phyloP scores from a whole-genome alignment of 2,888 invertebrate species.

The Aproaerema taeniolella region DNA sequence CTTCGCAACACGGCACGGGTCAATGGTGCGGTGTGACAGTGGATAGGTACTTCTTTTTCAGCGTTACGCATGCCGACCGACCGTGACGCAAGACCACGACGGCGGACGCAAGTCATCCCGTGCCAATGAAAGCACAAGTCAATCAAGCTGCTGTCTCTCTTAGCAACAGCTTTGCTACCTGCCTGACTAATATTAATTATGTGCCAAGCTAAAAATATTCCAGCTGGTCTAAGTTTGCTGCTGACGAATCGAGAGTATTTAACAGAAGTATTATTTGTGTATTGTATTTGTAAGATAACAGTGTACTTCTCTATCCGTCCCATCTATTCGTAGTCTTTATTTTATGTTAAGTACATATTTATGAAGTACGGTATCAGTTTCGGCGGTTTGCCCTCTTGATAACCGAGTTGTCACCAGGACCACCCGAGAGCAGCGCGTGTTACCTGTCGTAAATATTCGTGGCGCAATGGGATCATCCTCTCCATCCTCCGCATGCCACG shows the following conservation, averaged over 20 bases:
- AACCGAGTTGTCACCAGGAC: conserved; percentile 36
- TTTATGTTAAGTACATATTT: no score
- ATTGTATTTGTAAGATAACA: no score
- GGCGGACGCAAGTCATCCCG: conserved; percentile 13
- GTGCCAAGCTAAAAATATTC: conserved; percentile 46
- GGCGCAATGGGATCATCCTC: conserved; percentile 63
- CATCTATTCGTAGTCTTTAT: no score
- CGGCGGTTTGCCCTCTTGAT: conserved; percentile 46
- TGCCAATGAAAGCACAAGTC: conserved; percentile 41
- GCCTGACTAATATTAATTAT: conserved; percentile 7
- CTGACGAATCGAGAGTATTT: no score
- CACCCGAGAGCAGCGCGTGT: conserved; percentile 51
- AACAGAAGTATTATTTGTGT: no score
- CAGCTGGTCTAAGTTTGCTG: not conserved
- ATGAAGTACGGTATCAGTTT: conserved; percentile 36
- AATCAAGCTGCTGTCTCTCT: conserved; percentile 29
- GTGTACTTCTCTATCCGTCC: no score
- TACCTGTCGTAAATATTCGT: conserved; percentile 59
- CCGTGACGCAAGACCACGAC: conserved; percentile 45
- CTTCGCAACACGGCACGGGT: conserved; percentile 42
- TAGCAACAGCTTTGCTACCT: conserved; percentile 28
- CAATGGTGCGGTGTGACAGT: conserved; percentile 44
- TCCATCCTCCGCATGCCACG: conserved; percentile 36
- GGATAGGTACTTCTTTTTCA: conserved; percentile 45
- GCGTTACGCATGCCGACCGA: conserved; percentile 53